Evolutionary conservation across 2,888 invertebrate species (phyloP), one percentile per base, ranked within the genome.

Genomic region (Physocephala rufipes): DNA sequence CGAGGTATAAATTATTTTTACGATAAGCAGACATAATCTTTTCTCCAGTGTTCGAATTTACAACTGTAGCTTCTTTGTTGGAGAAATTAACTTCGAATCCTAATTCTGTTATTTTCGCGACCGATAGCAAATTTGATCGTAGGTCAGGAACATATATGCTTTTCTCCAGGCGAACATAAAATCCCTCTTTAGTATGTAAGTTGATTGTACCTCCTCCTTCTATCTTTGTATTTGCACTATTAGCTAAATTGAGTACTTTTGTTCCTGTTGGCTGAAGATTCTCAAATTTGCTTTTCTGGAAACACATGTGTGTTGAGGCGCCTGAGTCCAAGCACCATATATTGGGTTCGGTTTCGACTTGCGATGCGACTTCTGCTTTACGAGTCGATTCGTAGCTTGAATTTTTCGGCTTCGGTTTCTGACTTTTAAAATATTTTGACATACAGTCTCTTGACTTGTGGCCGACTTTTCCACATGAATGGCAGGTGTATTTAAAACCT

Each of bases 91-190:
- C 70, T 66, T 73, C 62, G 16, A 68, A 63, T 16, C 73, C 72
- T 16, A 58, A 61, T 9, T 64, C 45, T 2, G 73, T 66, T 16
- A 74, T 68, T 59, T 73, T 71, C 12, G 67, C 66, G 12, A 74
- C 72, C 7, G 71, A 74, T 19, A 73, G n/a, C 13, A 74, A 24
- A 66, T 68, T 74, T 49, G 70, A 61, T 55, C 65, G 67, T 4
- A 72, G 62, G 51, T 71, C 63, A 2, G 69, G 65, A 12, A 72
- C 69, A 21, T 49, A 72, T n/a, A 74, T 19, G 58, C 63, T 30
- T 16, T 69, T 47, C 21, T 61, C 55, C n/a, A 62, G 21, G 26
- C 55, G 67, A 24, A 55, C 30, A 30, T 15, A 36, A 2, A 9
- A 36, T 1, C 16, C 26, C 45, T 3, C 49, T 45, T 24, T 49